Evolutionary conservation across 2,888 invertebrate species (phyloP).

Genomic region (Luperina nickerlii): DNA sequence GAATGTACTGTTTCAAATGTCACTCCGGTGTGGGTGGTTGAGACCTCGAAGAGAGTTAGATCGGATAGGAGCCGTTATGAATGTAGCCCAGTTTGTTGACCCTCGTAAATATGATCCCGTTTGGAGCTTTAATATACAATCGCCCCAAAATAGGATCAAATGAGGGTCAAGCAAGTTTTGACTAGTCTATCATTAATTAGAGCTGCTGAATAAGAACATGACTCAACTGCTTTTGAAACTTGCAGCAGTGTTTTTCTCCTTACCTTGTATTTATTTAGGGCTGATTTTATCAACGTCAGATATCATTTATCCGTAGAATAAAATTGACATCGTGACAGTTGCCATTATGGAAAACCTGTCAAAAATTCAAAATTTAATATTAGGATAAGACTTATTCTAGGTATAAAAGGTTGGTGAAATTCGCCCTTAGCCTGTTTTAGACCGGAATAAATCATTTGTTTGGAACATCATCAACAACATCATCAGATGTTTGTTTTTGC

Average conservation of each 20-base stretch:
- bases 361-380: too few species aligned
- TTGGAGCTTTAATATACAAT: slow-evolving; percentile 35
- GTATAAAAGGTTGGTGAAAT: too few species aligned
- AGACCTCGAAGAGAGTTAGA: slow-evolving; percentile 45
- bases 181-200: slow-evolving; percentile 12
- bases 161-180: slow-evolving; percentile 39
- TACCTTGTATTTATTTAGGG: not conserved
- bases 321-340: too few species aligned
- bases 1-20: slow-evolving; percentile 49
- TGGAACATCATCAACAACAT: too few species aligned
- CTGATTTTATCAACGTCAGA: too few species aligned
- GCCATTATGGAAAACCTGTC: too few species aligned
- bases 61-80: slow-evolving; percentile 44
- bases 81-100: slow-evolving; percentile 21
- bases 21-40: slow-evolving; percentile 43
- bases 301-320: too few species aligned
- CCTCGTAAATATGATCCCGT: slow-evolving; percentile 42
- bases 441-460: too few species aligned
- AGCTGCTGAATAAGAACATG: not conserved
- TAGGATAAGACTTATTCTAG: too few species aligned
- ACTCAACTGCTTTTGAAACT: not conserved
- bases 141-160: slow-evolving; percentile 45
- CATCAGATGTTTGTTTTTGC: too few species aligned
- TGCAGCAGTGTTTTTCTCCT: not conserved
- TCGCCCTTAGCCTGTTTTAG: too few species aligned